Conservation (phyloP, 2,797 vertebrate species). For the Trachurus trachurus region DNA sequence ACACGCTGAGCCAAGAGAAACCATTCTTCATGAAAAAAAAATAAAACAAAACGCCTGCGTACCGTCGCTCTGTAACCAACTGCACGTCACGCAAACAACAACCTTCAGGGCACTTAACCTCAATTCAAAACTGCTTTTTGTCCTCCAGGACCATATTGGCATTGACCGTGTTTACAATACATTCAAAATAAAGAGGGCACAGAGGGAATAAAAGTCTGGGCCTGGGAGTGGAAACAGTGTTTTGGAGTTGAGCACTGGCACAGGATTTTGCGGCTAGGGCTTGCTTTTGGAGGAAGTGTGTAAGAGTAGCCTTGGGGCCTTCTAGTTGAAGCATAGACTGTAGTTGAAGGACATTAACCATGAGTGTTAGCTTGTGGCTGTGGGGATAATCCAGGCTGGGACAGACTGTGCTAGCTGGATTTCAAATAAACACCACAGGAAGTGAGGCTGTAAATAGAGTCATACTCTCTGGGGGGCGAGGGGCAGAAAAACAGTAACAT, state of each 20-base stretch:
- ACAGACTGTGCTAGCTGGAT: constrained; percentile 45
- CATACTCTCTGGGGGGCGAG: constrained; percentile 51
- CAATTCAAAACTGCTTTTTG: constrained; percentile 77
- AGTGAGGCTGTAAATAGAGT: constrained; percentile 75
- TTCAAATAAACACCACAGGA: constrained; percentile 81
- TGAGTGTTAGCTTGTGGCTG: constrained; percentile 73
- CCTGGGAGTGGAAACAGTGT: constrained; percentile 67
- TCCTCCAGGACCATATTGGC: constrained; percentile 76
- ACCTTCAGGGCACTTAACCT: constrained; percentile 64
- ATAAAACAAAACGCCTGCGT: constrained; percentile 42
- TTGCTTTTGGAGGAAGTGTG: constrained; percentile 70
- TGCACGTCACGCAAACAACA: constrained; percentile 64
- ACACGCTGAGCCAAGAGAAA: constrained; percentile 39
- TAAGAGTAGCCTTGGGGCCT: constrained; percentile 74
- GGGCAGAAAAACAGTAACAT: constrained; percentile 42
- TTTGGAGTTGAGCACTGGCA: constrained; percentile 65
- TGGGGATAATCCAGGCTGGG: constrained; percentile 61
- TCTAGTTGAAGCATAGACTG: constrained; percentile 63
- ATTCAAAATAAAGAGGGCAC: constrained; percentile 81
- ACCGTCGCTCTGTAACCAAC: constrained; percentile 61
- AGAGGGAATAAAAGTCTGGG: constrained; percentile 73
- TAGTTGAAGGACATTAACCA: constrained; percentile 83
- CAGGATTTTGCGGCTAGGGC: constrained; percentile 55
- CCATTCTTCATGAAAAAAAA: constrained; percentile 9
- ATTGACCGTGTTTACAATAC: constrained; percentile 82